Percentiles rank a stretch among this genome's conserved stretches.
These are phyloP conservation scores for Geococcyx californianus DNA, from an alignment of 2,113 vertebrate genomes.

Conservation along the genomic window DNA sequence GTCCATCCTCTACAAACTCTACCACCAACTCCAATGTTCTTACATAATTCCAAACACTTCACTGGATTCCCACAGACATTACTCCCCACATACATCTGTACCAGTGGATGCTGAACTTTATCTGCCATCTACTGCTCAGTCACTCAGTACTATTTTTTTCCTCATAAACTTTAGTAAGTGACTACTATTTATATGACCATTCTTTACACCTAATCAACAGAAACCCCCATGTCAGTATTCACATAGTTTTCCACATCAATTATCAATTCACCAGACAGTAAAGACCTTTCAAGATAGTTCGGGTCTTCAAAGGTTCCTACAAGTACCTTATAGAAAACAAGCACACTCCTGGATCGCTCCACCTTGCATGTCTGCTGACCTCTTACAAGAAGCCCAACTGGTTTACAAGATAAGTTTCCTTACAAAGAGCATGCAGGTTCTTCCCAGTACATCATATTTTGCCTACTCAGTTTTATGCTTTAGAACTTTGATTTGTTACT, in stretches of 20 bases:
- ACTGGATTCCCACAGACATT: neutral
- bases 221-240: neutral
- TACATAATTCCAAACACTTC: neutral
- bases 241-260: neutral
- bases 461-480: neutral
- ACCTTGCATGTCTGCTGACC: neutral
- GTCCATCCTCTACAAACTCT: too few relatives aligned
- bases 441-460: neutral
- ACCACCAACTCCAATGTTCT: rapidly evolving
- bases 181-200: neutral
- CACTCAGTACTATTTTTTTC: neutral
- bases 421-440: neutral
- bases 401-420: neutral
- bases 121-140: neutral
- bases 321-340: neutral
- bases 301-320: neutral
- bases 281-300: neutral
- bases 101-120: neutral
- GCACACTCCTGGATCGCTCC: neutral
- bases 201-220: neutral
- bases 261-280: neutral
- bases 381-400: neutral
- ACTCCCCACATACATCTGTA: neutral
- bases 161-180: neutral
- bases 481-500: neutral